These are phyloP conservation scores for Beroe forskalii DNA, from an alignment of 37 sponge, comb jelly and placozoan species.

Conservation along the genomic window DNA sequence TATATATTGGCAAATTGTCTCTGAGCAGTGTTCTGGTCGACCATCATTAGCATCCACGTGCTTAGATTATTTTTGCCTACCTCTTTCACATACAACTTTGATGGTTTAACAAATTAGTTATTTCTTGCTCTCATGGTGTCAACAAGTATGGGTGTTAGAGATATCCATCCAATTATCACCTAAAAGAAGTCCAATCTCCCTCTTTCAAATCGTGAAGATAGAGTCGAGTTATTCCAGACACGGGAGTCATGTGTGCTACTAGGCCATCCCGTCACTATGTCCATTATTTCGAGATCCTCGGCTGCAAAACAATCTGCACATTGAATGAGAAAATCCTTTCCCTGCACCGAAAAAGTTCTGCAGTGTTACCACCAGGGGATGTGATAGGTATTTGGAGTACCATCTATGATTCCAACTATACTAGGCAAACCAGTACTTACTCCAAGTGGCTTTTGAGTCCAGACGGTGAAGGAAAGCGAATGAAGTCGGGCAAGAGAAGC, in stretches of 20 bases:
- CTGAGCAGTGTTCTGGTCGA: too few species aligned
- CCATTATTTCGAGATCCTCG: background rate
- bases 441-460: background rate
- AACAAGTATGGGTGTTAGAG: background rate
- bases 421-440: background rate
- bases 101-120: too few species aligned
- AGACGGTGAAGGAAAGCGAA: background rate
- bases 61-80: too few species aligned
- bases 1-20: too few species aligned
- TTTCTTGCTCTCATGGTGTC: too few species aligned
- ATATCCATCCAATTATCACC: background rate
- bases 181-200: background rate
- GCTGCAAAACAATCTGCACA: background rate
- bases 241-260: background rate
- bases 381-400: background rate
- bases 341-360: background rate
- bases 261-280: slow-evolving; percentile 6
- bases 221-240: background rate
- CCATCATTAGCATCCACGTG: too few species aligned
- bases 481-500: background rate
- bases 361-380: background rate
- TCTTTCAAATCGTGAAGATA: background rate
- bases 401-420: background rate
- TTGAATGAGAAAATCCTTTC: background rate
- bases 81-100: too few species aligned